Conservation (phyloP, 2,888 invertebrate genomes). For the Drosophila infuscata region DNA sequence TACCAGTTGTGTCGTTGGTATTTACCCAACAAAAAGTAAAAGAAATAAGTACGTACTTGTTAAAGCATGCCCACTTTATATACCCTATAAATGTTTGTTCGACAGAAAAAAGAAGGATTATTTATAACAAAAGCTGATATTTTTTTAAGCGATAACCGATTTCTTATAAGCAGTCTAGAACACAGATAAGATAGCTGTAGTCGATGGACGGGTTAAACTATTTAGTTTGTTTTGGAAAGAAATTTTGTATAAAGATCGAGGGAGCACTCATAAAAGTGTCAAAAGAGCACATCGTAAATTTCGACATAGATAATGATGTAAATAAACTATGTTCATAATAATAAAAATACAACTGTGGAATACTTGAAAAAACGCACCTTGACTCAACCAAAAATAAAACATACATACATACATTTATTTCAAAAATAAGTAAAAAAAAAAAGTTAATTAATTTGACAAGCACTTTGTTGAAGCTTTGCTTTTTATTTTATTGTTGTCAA, state of each 20-base stretch:
- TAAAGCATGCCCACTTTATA: conserved; percentile 17
- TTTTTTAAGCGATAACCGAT: conserved; percentile 27
- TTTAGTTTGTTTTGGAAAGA: not conserved
- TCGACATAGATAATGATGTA: conserved; percentile 11
- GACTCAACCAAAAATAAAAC: conserved; percentile 39
- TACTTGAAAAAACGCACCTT: conserved; percentile 51
- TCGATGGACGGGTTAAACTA: conserved; percentile 9
- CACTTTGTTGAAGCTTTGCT: conserved; percentile 7
- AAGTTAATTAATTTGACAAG: conserved; percentile 44
- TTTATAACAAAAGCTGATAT: conserved; percentile 8
- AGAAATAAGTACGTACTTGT: conserved; percentile 5
- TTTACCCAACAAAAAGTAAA: conserved; percentile 24
- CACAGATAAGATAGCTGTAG: conserved; percentile 44
- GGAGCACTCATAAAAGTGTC: conserved; percentile 30
- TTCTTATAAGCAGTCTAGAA: conserved; percentile 21
- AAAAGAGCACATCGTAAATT: conserved; percentile 26
- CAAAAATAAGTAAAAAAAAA: conserved; percentile 6
- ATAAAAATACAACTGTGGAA: conserved; percentile 20
- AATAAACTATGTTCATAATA: conserved; percentile 5
- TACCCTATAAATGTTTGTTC: conserved; percentile 49
- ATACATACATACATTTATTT: not conserved
- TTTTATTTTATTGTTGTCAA: conserved; percentile 28
- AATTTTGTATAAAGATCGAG: not conserved
- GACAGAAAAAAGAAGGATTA: conserved; percentile 6
- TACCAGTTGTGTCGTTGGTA: conserved; percentile 22